A percentile compares a stretch with the other conserved stretches of the same genome.
phyloP scores from a whole-genome alignment of 2,888 invertebrate species.

The Brenthis daphne region DNA sequence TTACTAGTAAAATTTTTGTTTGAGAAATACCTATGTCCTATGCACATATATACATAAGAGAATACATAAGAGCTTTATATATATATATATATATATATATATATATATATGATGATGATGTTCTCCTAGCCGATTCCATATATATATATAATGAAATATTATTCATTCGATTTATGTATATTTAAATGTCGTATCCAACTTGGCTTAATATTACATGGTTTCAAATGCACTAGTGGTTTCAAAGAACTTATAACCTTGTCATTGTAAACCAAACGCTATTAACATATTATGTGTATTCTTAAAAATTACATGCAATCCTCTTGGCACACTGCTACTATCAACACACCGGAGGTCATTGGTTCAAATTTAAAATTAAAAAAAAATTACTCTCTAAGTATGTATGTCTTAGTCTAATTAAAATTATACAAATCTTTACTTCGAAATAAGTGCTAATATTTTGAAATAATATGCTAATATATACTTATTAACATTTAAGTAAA shows the following conservation, averaged over 20 bases:
- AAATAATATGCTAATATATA: no score
- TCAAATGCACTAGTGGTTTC: not conserved
- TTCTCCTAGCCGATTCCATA: no score
- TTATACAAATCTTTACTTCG: no score
- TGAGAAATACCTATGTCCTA: no score
- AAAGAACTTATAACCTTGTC: slow-evolving; percentile 13
- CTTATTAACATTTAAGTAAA: no score
- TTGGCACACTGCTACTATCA: not conserved
- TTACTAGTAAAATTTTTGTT: not conserved
- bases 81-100: not conserved
- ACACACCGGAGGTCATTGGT: no score
- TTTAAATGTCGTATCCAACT: not conserved
- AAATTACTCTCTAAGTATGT: no score
- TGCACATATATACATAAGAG: no score
- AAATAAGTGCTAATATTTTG: no score
- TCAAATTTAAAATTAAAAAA: no score
- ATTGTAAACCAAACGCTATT: not conserved
- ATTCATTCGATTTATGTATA: not conserved
- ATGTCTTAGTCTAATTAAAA: no score
- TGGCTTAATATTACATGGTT: slow-evolving; percentile 2
- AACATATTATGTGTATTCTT: not conserved
- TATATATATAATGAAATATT: not conserved
- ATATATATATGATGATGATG: no score
- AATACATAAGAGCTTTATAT: not conserved
- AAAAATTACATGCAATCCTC: slow-evolving; percentile 2